Base-by-base conservation (phyloP, 2,113 vertebrate species). In the Leucoraja erinaceus region DNA sequence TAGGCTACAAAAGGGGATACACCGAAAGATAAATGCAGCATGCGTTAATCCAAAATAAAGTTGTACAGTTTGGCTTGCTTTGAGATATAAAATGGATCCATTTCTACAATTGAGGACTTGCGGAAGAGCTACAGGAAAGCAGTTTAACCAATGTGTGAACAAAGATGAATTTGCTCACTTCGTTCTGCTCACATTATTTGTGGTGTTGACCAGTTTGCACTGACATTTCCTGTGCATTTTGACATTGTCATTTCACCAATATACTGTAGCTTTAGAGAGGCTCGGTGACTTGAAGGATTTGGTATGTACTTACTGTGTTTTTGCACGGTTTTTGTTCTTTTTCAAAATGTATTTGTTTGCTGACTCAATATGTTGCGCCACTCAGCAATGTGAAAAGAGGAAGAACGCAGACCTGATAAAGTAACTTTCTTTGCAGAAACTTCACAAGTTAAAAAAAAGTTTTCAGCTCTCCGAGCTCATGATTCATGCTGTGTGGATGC, bases 291-390 rank as follows among this genome's bases (percentile, higher is more conserved):
- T 74, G 76, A 92, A 84, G 78, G 38, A 28, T 77, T 77, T 78
- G 93, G 93, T 93, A 68, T 84, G 84, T 63, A 33, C 56, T 74
- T 6, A 7, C 77, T 56, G 94, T 95, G 93, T 95, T 95, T 95
- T 14, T 83, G 94, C 95, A 95, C 95, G 93, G 95, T 95, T 95
- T 84, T 86, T 92, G 38, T 90, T 14, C 11, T 91, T 47, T 79
- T 16, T 1, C 38, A 47, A 10, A 1, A 18, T 88, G 5, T 31
- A 18, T 63, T 31, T 25, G 38, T 47, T 47, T 47, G 38, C 38
- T 91, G 63, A 10, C 63, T 70, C 63, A 70, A 25, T 91, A 28
- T 0, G 11, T 91, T 91, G 70, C 16, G 54, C 68, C 70, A 18
- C 33, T 54, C 20, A 4, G 31, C 20, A 10, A n/a, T 90, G 8